Conservation (phyloP, 2,888 invertebrate species). For the Neoaliturus tenellus region DNA sequence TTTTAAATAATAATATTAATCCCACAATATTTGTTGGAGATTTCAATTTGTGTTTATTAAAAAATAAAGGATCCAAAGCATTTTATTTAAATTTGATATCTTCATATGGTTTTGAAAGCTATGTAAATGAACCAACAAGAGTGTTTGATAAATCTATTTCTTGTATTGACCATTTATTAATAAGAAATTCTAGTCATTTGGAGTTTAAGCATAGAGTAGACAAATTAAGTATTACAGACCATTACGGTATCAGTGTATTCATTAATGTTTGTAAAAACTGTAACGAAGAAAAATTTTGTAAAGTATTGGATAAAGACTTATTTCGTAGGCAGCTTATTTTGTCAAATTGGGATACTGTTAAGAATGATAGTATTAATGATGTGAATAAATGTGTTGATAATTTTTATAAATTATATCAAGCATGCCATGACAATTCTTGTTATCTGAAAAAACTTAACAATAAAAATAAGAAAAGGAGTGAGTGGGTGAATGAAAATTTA, state of each 20-base stretch:
- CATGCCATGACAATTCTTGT: not conserved
- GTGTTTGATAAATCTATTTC: not conserved
- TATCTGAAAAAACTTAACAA: not conserved
- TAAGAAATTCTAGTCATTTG: not conserved
- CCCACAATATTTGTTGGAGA: conserved; percentile 6
- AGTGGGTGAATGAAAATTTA: not conserved
- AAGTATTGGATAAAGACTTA: not conserved
- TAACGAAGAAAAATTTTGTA: not conserved
- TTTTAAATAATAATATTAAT: not conserved
- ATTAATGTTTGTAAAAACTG: not conserved
- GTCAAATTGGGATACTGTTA: not conserved
- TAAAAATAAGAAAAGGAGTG: not conserved
- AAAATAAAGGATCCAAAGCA: not conserved
- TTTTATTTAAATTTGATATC: not conserved
- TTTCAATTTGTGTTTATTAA: not conserved
- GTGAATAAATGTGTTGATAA: not conserved
- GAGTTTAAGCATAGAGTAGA: not conserved
- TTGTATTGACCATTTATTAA: not conserved
- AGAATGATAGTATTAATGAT: not conserved
- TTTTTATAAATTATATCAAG: not conserved
- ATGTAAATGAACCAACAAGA: not conserved
- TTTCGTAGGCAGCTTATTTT: not conserved
- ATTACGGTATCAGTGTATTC: not conserved
- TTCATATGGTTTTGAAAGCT: not conserved
- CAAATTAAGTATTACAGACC: not conserved